A percentile compares a stretch with the other conserved stretches of the same genome.
These are phyloP conservation scores for Bombycilla garrulus DNA, from an alignment of 2,113 vertebrate genomes.

Conservation along the genomic window DNA sequence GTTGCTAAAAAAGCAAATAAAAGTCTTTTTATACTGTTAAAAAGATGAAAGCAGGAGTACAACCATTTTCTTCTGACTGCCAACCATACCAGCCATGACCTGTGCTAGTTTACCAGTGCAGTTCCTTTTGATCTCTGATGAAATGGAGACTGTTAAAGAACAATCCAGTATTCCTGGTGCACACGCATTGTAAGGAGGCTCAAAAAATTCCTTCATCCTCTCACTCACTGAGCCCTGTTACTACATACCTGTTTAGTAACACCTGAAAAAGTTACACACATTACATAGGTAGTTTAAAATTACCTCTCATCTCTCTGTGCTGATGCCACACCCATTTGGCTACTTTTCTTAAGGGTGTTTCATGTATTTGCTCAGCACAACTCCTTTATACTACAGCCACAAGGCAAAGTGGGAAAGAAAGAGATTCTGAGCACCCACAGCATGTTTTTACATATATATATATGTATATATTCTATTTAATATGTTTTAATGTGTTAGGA, in stretches of 20 bases:
- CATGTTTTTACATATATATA: background rate
- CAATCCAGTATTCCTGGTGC: background rate
- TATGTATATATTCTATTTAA: background rate
- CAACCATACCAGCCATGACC: background rate
- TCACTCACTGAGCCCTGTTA: background rate
- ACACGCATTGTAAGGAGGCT: background rate
- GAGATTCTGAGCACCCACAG: background rate
- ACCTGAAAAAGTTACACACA: background rate
- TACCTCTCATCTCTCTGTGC: background rate
- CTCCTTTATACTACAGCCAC: background rate
- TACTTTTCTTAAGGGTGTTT: background rate
- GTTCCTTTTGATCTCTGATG: background rate
- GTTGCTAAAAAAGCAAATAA: constrained; percentile 79
- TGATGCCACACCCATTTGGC: background rate
- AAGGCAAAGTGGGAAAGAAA: background rate
- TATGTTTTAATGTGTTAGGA: background rate
- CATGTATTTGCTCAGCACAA: background rate
- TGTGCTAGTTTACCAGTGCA: background rate
- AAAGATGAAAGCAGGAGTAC: constrained; percentile 1
- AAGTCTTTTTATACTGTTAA: background rate
- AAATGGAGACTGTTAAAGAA: background rate
- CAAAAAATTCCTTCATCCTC: background rate
- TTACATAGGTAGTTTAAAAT: background rate
- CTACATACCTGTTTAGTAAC: background rate
- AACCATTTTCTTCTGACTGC: background rate